Evolutionary conservation across 1,140 invertebrate species (phyloP).

Genomic region (Pseudomyrmex pallidus): DNA sequence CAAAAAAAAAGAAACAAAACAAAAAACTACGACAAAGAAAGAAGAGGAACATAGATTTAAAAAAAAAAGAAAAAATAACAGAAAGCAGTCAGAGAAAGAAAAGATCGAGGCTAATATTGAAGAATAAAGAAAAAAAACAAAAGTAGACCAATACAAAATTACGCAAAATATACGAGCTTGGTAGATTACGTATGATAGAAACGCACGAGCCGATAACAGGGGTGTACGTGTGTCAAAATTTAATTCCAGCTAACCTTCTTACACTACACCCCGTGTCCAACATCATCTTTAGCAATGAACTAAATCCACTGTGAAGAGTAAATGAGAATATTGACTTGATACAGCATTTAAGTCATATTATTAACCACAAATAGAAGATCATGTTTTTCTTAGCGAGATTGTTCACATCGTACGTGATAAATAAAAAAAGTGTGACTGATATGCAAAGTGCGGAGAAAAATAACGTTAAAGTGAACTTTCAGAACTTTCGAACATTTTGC

Average conservation of each 20-base stretch:
- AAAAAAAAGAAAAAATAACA: slow-evolving; percentile 18
- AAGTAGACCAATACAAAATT: neutral
- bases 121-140: neutral
- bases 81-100: neutral
- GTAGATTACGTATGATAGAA: slow-evolving; percentile 10
- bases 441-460: too few species aligned
- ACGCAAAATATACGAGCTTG: neutral
- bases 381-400: too few species aligned
- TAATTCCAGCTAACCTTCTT: neutral
- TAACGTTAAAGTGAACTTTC: too few species aligned
- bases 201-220: neutral
- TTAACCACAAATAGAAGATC: too few species aligned
- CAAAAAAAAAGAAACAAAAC: slow-evolving; percentile 27
- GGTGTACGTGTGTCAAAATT: neutral
- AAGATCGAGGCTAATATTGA: slow-evolving; percentile 14
- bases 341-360: too few species aligned
- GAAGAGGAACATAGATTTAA: slow-evolving; percentile 65
- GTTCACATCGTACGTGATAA: too few species aligned
- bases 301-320: too few species aligned
- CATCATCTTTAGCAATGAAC: too few species aligned
- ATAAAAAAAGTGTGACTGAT: too few species aligned
- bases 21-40: slow-evolving; percentile 58
- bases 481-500: too few species aligned
- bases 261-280: too few species aligned
- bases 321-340: too few species aligned